Base-by-base conservation (phyloP, 1,140 invertebrate genomes). In the Mamestra configurata region DNA sequence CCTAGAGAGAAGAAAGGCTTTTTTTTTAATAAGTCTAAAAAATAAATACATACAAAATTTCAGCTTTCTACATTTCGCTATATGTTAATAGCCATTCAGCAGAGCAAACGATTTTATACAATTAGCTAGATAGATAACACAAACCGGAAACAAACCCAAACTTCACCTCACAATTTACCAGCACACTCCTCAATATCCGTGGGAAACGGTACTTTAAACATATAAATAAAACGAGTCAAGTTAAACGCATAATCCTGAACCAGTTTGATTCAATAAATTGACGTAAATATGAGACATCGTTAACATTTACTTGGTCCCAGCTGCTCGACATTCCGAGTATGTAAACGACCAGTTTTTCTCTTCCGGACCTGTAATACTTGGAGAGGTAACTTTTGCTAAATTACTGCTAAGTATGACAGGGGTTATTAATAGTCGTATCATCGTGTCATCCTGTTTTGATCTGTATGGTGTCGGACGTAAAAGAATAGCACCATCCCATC, bases 291-390 rank as follows among this genome's bases (percentile, higher is more conserved):
- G 66, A 70, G 66, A 70, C 66, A 27, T 70, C 13, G 20, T 70
- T 70, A 70, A 70, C 66, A 70, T 70, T 70, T 49, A 49, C 20
- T 2, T 4, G 35, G 13, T 15, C 24, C 7, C 66, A 70, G 40
- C 40, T 70, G 66, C 40, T 11, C 43, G 11, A 13, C 66, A 27
- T 70, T 24, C 40, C 22, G 20, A n/a, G 31, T 5, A 11, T 15
- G 4, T 70, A 22, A 43, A 70, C 40, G 20, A 6, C 66, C 2
- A 70, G 66, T 70, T 70, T 70, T 70, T 70, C 40, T 70, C 66
- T 70, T 70, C 66, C 66, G 66, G 66, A 13, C 37, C n/a, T 24
- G 20, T 55, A 22, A 13, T 8, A 22, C 53, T 68, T 43, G 0
- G 5, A 70, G 31, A 8, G 35, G 27, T n/a, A 4, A 18, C n/a